Evolutionary conservation across 2,797 vertebrate genomes (phyloP).

Genomic region (Micropoecilia bifurca): DNA sequence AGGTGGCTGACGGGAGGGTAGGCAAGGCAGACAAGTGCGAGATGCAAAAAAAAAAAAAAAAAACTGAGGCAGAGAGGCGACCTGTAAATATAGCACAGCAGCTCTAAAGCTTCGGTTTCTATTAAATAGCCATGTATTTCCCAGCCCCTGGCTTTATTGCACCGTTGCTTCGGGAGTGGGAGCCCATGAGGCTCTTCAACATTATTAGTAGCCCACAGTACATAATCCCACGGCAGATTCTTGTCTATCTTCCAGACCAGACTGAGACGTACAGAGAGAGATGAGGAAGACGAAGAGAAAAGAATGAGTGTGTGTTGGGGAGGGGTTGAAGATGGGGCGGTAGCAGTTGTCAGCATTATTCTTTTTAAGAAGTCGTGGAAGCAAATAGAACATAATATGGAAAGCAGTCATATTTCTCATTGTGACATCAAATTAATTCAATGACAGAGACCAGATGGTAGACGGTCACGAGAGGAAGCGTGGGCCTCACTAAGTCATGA

Average conservation of each 20-base stretch:
- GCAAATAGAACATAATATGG: constrained; percentile 36
- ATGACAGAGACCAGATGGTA: constrained; percentile 78
- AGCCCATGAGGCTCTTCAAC: constrained; percentile 81
- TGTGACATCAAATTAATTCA: constrained; percentile 44
- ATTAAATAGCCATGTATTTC: constrained; percentile 82
- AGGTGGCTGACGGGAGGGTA: constrained; percentile 54
- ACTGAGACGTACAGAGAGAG: constrained; percentile 67
- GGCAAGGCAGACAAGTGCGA: constrained; percentile 51
- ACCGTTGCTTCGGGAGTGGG: constrained; percentile 79
- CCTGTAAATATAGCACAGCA: constrained; percentile 82
- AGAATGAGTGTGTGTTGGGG: constrained; percentile 2
- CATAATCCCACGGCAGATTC: constrained; percentile 78
- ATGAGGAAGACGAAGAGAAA: constrained; percentile 37
- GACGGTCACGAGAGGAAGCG: constrained; percentile 66
- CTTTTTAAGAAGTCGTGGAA: constrained; percentile 33
- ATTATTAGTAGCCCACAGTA: constrained; percentile 85
- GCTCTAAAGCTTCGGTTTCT: constrained; percentile 75
- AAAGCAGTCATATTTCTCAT: constrained; percentile 41
- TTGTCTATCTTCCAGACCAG: constrained; percentile 72
- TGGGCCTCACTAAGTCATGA: constrained; percentile 73
- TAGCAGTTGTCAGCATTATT: constrained; percentile 29
- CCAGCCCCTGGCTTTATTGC: constrained; percentile 83
- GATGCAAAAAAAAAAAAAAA: constrained; percentile 31
- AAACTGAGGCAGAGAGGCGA: constrained; percentile 57
- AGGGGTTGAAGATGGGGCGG: constrained; percentile 6